Evolutionary conservation across 35 echinoderm and acorn worm species (phyloP).

Genomic region (Acanthaster planci): DNA sequence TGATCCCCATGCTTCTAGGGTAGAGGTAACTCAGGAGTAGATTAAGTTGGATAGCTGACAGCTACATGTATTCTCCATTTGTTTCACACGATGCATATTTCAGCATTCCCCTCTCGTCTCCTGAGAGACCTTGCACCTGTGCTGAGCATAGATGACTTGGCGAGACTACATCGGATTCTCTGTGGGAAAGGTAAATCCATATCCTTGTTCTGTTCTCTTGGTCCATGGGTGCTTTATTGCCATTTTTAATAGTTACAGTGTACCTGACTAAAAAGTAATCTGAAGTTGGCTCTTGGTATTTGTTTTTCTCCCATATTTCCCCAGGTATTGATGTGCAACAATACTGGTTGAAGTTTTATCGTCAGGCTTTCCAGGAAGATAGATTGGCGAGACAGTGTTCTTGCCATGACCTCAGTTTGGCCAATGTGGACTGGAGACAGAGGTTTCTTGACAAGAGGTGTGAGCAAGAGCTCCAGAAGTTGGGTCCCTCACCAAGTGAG

Average conservation of each 20-base stretch:
- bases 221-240: too few relatives aligned
- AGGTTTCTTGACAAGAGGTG: slow-evolving; percentile 4
- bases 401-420: neutral
- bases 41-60: too few relatives aligned
- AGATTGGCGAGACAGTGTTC: neutral
- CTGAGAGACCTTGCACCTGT: neutral
- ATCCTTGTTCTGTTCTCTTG: too few relatives aligned
- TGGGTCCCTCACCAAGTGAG: too few relatives aligned
- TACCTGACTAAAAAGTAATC: too few relatives aligned
- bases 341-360: neutral
- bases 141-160: neutral
- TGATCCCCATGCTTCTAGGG: too few relatives aligned
- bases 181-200: neutral
- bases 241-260: too few relatives aligned
- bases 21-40: too few relatives aligned
- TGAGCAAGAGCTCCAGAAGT: neutral
- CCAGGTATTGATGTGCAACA: neutral
- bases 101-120: neutral
- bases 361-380: neutral
- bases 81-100: too few relatives aligned
- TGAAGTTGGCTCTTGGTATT: too few relatives aligned
- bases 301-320: neutral
- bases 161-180: neutral
- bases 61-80: too few relatives aligned
- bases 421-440: neutral